Base-by-base conservation (phyloP, 2,797 vertebrate genomes). In the Sebastiscus albofasciatus region DNA sequence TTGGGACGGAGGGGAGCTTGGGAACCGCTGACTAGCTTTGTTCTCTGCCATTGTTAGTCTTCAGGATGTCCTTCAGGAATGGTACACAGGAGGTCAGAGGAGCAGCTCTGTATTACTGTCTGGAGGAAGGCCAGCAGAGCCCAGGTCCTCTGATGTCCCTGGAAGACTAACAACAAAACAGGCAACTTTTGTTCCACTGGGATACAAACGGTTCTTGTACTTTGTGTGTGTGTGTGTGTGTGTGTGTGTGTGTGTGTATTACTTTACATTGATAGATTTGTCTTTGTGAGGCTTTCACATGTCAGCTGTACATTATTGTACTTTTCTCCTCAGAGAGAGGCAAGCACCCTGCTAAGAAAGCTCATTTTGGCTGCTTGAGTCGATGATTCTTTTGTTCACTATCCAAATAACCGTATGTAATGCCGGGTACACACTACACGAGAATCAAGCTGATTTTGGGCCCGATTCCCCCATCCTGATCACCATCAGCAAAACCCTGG, bases 1-100 rank as follows among this genome's bases (percentile, higher is more conserved):
- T 49, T 92, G 86, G 95, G 81, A 89, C 6, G 18, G 90, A 76
- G 67, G 72, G 93, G 87, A 80, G 39, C 95, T 93, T 96, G 96
- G 96, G 97, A 98, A 97, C 95, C 67, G 65, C 74, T 70, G 83
- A 61, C 65, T 72, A 66, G 75, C 79, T 88, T 90, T 93, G 91
- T 94, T 97, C 96, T 93, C 94, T 93, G 42, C 85, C 90, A 90
- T 92, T 91, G 90, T 94, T 90, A 27, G 71, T 91, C 88, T 81
- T 91, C 95, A 96, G 95, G 96, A 97, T 96, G 94, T 96, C 92
- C 94, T 95, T 94, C 91, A 91, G 85, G 69, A 90, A 90, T 60
- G 79, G 84, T 79, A 46, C 67, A 82, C 86, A 83, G 86, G 84
- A 87, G 86, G 92, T 94, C 82, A 88, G 78, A 88, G 58, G 75